These are phyloP conservation scores for Crax fasciolata DNA, from an alignment of 2,797 vertebrate species.

Conservation along the genomic window DNA sequence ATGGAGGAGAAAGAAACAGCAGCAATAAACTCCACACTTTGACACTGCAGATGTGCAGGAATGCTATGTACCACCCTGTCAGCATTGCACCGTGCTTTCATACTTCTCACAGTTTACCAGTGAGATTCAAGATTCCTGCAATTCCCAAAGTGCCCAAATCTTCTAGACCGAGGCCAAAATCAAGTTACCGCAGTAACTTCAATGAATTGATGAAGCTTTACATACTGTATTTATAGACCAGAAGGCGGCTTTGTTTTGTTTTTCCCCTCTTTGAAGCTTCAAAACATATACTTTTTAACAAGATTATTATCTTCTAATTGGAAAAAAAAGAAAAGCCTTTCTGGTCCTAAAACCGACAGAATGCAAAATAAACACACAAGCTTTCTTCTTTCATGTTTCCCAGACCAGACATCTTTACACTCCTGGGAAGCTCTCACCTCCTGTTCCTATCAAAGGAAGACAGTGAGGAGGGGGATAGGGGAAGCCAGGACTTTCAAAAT, in stretches of 20 bases:
- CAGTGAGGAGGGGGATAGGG: conserved; percentile 4
- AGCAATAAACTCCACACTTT: conserved; percentile 40
- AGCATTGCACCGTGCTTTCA: neutral
- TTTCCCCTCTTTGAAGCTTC: conserved; percentile 45
- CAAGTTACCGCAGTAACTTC: conserved; percentile 47
- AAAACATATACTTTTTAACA: conserved; percentile 43
- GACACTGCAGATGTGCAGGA: neutral
- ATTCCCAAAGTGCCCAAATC: neutral
- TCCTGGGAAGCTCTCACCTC: conserved; percentile 46
- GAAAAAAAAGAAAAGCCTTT: conserved; percentile 24
- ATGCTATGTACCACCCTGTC: conserved; percentile 35
- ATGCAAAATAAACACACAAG: conserved; percentile 56
- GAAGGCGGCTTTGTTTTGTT: conserved; percentile 18
- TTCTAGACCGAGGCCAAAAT: conserved; percentile 36
- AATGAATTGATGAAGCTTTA: conserved; percentile 37
- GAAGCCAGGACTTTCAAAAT: conserved; percentile 24
- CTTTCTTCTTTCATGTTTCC: conserved; percentile 66
- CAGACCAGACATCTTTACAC: conserved; percentile 64
- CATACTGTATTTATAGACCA: conserved; percentile 28
- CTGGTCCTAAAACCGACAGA: conserved; percentile 22
- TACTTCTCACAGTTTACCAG: conserved; percentile 45
- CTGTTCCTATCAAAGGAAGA: conserved; percentile 63
- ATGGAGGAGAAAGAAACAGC: conserved; percentile 51
- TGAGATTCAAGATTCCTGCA: neutral
- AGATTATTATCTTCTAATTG: conserved; percentile 61